phyloP scores from a whole-genome alignment of 2,113 vertebrate species.

The Sinocyclocheilus maitianheensis region DNA sequence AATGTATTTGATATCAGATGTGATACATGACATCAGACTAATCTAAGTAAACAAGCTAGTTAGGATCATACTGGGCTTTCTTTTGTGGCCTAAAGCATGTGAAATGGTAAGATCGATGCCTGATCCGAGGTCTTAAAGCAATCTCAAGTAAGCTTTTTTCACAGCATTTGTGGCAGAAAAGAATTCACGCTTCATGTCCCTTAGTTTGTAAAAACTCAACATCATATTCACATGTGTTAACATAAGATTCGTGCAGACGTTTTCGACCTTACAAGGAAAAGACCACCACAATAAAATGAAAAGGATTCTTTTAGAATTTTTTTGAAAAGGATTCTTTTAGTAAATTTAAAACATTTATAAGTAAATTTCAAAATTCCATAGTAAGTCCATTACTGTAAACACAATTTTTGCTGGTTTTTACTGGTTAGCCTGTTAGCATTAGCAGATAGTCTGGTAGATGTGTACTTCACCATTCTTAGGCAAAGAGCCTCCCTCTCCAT shows the following conservation, averaged over 20 bases:
- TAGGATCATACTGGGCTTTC: no score
- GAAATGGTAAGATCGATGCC: not conserved
- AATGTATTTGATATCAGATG: not conserved
- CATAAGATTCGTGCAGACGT: not conserved
- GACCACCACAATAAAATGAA: not conserved
- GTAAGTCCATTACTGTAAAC: not conserved
- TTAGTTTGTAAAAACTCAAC: not conserved
- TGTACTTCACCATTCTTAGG: no score
- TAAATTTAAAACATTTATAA: no score
- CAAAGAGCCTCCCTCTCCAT: no score
- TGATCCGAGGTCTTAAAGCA: not conserved
- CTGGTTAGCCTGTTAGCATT: no score
- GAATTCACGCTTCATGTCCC: not conserved
- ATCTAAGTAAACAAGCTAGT: no score
- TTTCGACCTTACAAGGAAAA: not conserved
- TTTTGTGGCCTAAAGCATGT: not conserved
- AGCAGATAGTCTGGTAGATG: not conserved
- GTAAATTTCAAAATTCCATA: not conserved
- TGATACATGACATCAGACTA: no score
- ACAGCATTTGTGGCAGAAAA: not conserved
- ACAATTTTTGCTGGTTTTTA: not conserved
- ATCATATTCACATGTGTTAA: not conserved
- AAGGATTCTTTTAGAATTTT: no score
- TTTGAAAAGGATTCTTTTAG: no score
- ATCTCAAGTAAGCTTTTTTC: not conserved